These are phyloP conservation scores for Hystrix brachyura DNA, from an alignment of 2,113 vertebrate species.

Conservation along the genomic window DNA sequence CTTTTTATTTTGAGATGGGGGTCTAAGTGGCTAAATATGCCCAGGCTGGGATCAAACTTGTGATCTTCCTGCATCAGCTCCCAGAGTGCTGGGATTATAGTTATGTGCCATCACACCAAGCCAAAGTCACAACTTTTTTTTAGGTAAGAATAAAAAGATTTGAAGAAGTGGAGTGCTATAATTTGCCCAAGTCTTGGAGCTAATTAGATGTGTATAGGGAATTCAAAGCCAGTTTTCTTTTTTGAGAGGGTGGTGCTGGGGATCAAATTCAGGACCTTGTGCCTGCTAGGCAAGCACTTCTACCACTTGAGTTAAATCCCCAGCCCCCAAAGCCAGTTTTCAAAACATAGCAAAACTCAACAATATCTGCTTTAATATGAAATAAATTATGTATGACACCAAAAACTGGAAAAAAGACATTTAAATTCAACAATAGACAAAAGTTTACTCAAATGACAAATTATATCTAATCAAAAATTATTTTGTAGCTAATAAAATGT, in stretches of 20 bases:
- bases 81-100: background rate
- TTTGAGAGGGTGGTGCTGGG: no score
- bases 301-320: no score
- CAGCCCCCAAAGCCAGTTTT: background rate
- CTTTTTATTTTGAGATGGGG: background rate
- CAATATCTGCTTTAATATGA: conserved; percentile 39
- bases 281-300: no score
- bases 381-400: background rate
- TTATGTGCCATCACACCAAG: background rate
- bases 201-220: conserved; percentile 44
- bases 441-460: conserved; percentile 47
- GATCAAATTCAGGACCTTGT: no score
- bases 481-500: conserved; percentile 16
- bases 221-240: conserved; percentile 22
- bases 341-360: conserved; percentile 53
- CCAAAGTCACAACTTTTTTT: conserved; percentile 9
- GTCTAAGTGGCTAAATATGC: background rate
- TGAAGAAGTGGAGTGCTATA: conserved; percentile 9
- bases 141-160: background rate
- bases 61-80: background rate
- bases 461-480: conserved; percentile 56
- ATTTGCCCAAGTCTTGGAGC: conserved; percentile 22
- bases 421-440: conserved; percentile 60
- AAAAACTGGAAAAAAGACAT: conserved; percentile 1
- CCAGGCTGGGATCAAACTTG: background rate